Percentiles rank a stretch among this genome's conserved stretches.
These are phyloP conservation scores for Peromyscus melanophrys DNA, from an alignment of 2,797 vertebrate genomes.

Conservation along the genomic window DNA sequence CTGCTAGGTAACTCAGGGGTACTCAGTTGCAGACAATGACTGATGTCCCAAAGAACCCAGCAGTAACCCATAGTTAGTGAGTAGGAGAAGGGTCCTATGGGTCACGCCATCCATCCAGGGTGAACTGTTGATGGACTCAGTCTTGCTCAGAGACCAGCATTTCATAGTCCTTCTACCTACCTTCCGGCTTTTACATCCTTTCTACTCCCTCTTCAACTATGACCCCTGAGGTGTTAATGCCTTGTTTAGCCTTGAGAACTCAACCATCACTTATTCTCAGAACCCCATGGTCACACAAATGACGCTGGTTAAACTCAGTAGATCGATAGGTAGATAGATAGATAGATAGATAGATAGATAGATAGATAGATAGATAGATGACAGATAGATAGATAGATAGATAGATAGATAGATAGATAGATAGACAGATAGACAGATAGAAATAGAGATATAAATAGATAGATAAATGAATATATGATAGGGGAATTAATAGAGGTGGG, in stretches of 20 bases:
- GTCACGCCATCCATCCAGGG: neutral
- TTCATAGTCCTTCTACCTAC: neutral
- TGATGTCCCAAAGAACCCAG: neutral
- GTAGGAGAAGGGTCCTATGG: neutral
- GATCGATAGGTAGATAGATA: no score
- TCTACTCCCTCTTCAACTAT: neutral
- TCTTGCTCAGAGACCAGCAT: neutral
- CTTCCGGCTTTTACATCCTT: neutral
- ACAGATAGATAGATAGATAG: neutral
- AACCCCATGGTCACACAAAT: neutral
- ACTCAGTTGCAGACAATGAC: neutral
- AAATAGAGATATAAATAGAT: neutral
- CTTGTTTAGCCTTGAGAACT: neutral
- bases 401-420: no score
- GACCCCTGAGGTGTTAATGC: neutral
- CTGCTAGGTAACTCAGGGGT: neutral
- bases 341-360: neutral
- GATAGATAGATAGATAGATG: no score
- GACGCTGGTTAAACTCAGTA: neutral
- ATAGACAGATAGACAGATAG: neutral
- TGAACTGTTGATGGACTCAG: neutral
- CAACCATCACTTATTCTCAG: neutral
- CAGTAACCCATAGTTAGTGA: neutral
- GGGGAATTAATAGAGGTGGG: neutral
- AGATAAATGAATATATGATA: neutral